Evolutionary conservation across 2,797 vertebrate species (phyloP).

Genomic region (Falco berigora): DNA sequence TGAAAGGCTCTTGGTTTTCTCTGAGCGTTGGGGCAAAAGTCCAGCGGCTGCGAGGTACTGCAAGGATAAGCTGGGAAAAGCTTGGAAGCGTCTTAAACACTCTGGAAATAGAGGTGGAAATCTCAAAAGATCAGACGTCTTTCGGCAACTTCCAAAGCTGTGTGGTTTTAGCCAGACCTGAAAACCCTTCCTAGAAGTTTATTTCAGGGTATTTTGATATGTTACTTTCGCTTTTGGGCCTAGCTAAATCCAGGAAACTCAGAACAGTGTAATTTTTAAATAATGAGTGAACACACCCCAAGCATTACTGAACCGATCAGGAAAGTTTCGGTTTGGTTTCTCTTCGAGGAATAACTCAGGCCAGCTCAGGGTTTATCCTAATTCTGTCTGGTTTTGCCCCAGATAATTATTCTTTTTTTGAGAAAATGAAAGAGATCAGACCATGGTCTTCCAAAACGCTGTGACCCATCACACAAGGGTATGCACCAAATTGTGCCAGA

Average conservation of each 20-base stretch:
- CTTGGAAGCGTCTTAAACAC: neutral
- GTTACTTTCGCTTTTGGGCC: slow-evolving; percentile 47
- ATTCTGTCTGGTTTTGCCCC: neutral
- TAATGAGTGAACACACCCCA: neutral
- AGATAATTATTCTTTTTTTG: neutral
- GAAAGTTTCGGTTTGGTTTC: neutral
- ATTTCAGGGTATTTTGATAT: slow-evolving; percentile 10
- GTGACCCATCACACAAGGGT: neutral
- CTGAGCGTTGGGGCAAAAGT: neutral
- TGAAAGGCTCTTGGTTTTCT: neutral
- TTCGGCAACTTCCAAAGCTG: slow-evolving; percentile 14
- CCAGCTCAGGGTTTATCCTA: neutral
- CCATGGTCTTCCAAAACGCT: neutral
- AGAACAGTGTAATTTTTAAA: slow-evolving; percentile 16
- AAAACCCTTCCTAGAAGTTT: slow-evolving; percentile 34
- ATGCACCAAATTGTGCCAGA: neutral
- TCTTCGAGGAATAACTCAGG: neutral
- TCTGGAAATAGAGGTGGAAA: slow-evolving; percentile 54
- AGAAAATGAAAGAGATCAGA: neutral
- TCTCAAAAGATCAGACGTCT: slow-evolving; percentile 20
- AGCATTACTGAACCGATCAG: neutral
- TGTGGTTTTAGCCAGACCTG: slow-evolving; percentile 31
- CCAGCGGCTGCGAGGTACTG: neutral
- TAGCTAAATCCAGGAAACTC: slow-evolving; percentile 39
- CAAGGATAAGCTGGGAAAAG: neutral